Conservation (phyloP, 2,113 vertebrate species). For the Plecturocebus donacophilus region DNA sequence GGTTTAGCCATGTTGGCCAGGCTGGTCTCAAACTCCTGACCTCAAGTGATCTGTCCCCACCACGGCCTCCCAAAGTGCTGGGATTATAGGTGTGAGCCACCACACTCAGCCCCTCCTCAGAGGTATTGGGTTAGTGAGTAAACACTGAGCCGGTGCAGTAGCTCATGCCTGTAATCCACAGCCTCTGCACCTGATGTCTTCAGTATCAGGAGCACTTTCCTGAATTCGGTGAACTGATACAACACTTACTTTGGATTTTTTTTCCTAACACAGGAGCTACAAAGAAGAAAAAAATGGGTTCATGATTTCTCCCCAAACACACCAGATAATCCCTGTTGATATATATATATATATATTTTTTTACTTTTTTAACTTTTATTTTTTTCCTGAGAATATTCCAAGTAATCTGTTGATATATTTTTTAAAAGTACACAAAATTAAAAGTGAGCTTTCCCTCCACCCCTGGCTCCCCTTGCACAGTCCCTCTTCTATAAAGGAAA, state of each 20-base stretch:
- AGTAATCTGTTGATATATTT: background rate
- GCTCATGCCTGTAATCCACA: no score
- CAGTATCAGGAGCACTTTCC: background rate
- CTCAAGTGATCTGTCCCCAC: no score
- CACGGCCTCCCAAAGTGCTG: no score
- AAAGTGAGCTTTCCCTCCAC: background rate
- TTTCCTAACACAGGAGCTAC: background rate
- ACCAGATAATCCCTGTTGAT: background rate
- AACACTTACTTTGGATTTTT: background rate
- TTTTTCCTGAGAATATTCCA: no score
- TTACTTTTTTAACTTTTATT: no score
- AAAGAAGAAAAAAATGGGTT: background rate
- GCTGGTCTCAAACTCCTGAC: no score
- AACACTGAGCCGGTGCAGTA: background rate
- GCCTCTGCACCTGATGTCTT: background rate
- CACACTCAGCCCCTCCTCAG: background rate
- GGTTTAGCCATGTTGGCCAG: no score
- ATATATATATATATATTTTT: no score
- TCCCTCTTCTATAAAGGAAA: background rate
- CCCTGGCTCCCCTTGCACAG: background rate
- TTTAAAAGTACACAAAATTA: background rate
- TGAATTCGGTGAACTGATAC: background rate
- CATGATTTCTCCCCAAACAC: background rate
- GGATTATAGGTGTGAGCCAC: no score
- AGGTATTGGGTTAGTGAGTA: background rate